Evolutionary conservation across 2,113 vertebrate species (phyloP), one percentile per base, ranked within the genome.

Genomic region (Eulemur macaco): DNA sequence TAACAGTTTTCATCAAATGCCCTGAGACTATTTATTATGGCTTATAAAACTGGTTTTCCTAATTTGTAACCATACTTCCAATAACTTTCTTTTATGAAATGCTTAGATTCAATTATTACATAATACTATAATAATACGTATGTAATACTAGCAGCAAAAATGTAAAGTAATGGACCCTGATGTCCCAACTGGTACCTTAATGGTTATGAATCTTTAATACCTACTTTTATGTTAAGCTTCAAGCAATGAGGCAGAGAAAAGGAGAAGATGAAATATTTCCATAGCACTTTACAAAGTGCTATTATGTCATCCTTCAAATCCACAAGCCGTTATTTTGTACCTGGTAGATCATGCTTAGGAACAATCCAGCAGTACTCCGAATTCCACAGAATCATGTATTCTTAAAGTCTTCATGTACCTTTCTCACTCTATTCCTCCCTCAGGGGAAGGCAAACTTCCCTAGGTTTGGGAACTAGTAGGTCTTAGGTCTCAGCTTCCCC

Each of bases 1-100:
- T 8, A 80, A 89, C 58, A 89, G 21, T 86, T 96, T 81, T 45
- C 27, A 86, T 63, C 64, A 89, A 95, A 94, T 86, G n/a, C 31
- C 89, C 54, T 87, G 27, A 73, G 8, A 60, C 47, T 77, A 71
- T 82, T 73, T 86, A 93, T 78, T 86, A 83, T n/a, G 18, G 56
- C 13, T 86, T 91, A 34, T 86, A 88, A 89, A 94, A 71, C 29
- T 74, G 17, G 25, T 71, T 76, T 89, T 77, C 89, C n/a, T 91
- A 86, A 91, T 82, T 93, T 93, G 27, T 86, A 86, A 37, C 23
- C 21, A 71, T 50, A 82, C 14, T 83, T 91, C 29, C 94, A 91
- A 54, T 69, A 95, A 77, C 15, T 85, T 92, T 60, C 56, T 80
- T 92, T 86, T 76, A 83, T 58, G 45, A 88, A 85, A 77, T 91